Evolutionary conservation across 2,113 vertebrate genomes (phyloP).

Genomic region (Sterna hirundo): DNA sequence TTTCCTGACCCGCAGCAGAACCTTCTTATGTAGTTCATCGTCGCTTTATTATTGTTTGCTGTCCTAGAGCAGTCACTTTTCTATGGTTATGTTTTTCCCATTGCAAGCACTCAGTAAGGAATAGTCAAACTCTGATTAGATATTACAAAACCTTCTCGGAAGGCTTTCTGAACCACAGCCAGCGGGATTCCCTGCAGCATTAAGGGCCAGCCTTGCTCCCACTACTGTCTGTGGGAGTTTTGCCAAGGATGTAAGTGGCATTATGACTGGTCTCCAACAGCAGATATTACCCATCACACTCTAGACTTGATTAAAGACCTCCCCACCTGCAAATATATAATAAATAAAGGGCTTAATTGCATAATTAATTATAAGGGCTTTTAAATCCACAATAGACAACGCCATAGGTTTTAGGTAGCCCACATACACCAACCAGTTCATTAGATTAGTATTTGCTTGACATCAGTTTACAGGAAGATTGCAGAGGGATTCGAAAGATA

Average conservation of each 20-base stretch:
- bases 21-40: neutral
- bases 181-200: conserved; percentile 54
- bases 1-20: neutral
- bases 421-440: neutral
- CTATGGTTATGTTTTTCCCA: neutral
- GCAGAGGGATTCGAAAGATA: neutral
- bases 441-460: neutral
- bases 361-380: conserved; percentile 50
- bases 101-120: neutral
- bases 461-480: neutral
- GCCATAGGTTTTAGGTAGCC: conserved; percentile 65
- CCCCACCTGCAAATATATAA: conserved; percentile 51
- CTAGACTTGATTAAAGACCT: conserved; percentile 56
- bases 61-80: neutral
- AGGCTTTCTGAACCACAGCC: conserved; percentile 61
- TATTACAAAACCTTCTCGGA: conserved; percentile 54
- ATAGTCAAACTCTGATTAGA: conserved; percentile 37
- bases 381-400: conserved; percentile 49
- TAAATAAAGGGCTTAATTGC: conserved; percentile 63
- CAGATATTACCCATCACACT: conserved; percentile 46
- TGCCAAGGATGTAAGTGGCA: conserved; percentile 56
- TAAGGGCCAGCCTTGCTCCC: conserved; percentile 46
- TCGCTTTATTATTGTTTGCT: neutral
- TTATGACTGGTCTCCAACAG: conserved; percentile 46
- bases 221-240: conserved; percentile 27